Conservation (phyloP, 2,797 vertebrate species). For the Hypotaenidia okinawae region DNA sequence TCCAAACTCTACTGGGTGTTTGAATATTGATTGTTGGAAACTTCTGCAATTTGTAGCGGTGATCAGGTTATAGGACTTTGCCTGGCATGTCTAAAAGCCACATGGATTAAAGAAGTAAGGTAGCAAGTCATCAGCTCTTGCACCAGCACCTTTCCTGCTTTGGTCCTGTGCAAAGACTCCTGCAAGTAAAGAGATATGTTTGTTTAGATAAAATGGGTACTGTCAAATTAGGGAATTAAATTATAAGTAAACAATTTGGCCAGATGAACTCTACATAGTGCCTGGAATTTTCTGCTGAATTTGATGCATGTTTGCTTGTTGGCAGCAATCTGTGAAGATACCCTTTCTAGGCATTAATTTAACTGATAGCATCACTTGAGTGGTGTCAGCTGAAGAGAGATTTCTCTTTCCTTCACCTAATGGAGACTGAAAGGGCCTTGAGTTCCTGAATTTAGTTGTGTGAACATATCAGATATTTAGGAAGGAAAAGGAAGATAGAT, state of each 20-base stretch:
- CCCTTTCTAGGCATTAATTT: not conserved
- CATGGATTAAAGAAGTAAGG: not conserved
- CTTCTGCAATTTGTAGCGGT: not conserved
- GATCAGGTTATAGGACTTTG: not conserved
- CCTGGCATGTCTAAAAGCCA: not conserved
- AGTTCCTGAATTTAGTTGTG: not conserved
- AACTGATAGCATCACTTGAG: not conserved
- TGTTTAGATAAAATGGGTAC: not conserved
- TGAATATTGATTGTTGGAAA: not conserved
- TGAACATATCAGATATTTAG: not conserved
- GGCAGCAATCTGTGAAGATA: not conserved
- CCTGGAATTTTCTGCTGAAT: not conserved
- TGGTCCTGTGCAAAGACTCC: not conserved
- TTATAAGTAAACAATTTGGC: not conserved
- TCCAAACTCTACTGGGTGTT: not conserved
- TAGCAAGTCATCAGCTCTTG: not conserved
- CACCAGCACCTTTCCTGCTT: not conserved
- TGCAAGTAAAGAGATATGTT: not conserved
- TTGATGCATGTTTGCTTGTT: not conserved
- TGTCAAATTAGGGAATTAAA: not conserved
- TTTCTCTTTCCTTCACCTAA: slow-evolving; percentile 17
- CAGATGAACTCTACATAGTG: not conserved
- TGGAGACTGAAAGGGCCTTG: not conserved
- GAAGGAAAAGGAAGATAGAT: not conserved
- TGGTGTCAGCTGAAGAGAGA: not conserved